phyloP scores from a whole-genome alignment of 1,140 invertebrate species.

The Atta cephalotes region DNA sequence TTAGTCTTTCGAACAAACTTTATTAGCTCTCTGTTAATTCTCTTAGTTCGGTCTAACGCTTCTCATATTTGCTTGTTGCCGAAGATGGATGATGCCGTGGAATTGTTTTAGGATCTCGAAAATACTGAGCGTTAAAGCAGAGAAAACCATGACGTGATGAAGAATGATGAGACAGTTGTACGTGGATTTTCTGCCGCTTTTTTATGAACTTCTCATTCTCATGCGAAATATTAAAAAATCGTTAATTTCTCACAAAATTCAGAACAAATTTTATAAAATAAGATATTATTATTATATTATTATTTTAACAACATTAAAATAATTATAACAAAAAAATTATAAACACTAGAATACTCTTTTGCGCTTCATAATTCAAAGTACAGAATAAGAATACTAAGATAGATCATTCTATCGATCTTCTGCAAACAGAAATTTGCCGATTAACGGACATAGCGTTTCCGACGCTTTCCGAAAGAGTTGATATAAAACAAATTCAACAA shows the following conservation, averaged over 20 bases:
- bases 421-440: slow-evolving; percentile 50
- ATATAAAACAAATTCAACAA: slow-evolving; percentile 47
- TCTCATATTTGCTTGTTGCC: slow-evolving; percentile 38
- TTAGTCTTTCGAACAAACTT: background rate
- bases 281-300: background rate
- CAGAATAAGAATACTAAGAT: background rate
- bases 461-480: slow-evolving; percentile 21
- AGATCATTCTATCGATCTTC: slow-evolving; percentile 19
- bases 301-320: background rate
- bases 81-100: slow-evolving; percentile 44
- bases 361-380: background rate
- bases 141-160: slow-evolving; percentile 43
- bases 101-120: slow-evolving; percentile 50
- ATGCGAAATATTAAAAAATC: slow-evolving; percentile 2
- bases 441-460: slow-evolving; percentile 19
- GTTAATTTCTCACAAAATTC: background rate
- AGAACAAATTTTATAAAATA: slow-evolving; percentile 3
- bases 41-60: slow-evolving; percentile 22
- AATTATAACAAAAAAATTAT: background rate
- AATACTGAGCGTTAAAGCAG: slow-evolving; percentile 49
- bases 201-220: slow-evolving; percentile 3
- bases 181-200: slow-evolving; percentile 4
- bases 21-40: slow-evolving; percentile 26
- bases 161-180: slow-evolving; percentile 36
- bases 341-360: background rate